Evolutionary conservation across 2,888 invertebrate genomes (phyloP).

Genomic region (Leptogaster cylindrica): DNA sequence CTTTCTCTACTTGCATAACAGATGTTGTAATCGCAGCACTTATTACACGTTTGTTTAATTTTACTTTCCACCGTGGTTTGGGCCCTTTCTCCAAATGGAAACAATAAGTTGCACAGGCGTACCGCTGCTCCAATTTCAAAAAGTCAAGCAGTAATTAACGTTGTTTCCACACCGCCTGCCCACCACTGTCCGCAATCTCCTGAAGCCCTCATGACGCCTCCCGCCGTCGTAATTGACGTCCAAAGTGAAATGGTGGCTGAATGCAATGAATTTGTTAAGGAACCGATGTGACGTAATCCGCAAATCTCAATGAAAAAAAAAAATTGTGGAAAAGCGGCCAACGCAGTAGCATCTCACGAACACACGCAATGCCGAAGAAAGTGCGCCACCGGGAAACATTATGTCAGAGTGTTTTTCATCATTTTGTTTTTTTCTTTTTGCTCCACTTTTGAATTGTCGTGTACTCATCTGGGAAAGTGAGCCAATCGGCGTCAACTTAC

Average conservation of each 20-base stretch:
- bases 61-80: background rate
- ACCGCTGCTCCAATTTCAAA: background rate
- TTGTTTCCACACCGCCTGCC: background rate
- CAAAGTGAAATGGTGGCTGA: conserved; percentile 3
- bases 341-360: background rate
- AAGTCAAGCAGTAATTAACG: conserved; percentile 1
- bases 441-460: conserved; percentile 1
- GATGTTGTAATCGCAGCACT: background rate
- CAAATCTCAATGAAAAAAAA: background rate
- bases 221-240: background rate
- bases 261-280: background rate
- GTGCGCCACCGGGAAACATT: background rate
- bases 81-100: background rate
- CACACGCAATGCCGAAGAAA: background rate
- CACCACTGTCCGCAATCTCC: background rate
- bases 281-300: background rate
- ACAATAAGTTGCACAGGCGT: background rate
- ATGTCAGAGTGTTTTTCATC: background rate
- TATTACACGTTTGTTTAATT: background rate
- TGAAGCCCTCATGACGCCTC: no score
- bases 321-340: background rate
- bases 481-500: background rate
- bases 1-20: conserved; percentile 7
- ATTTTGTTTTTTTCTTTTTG: background rate
- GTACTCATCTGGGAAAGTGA: conserved; percentile 1